phyloP scores from a whole-genome alignment of 1,140 invertebrate species.

The Rhyacophila brunnea region DNA sequence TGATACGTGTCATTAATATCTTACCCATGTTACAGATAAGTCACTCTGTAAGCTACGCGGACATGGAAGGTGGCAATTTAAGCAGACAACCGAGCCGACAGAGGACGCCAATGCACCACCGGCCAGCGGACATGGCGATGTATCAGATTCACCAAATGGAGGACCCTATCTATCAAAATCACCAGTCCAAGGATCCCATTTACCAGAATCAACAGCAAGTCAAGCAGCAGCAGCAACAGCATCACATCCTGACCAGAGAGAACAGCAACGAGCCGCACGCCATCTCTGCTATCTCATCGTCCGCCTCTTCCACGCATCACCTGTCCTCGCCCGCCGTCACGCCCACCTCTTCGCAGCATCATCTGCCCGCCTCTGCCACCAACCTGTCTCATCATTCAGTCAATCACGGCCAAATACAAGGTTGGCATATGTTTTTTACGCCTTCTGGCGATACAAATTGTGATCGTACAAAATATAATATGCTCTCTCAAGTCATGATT shows the following conservation, averaged over 20 bases:
- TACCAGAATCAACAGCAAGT: constrained; percentile 55
- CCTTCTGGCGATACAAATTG: no score
- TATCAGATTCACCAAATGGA: constrained; percentile 38
- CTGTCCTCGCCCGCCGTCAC: constrained; percentile 19
- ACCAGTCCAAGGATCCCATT: constrained; percentile 51
- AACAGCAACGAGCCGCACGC: constrained; percentile 27
- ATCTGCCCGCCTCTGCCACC: constrained; percentile 12
- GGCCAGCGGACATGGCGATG: background rate
- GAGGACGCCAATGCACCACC: constrained; percentile 21
- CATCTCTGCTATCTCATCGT: background rate
- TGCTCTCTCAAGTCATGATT: no score
- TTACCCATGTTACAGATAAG: constrained; percentile 19
- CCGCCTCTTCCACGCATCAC: constrained; percentile 16
- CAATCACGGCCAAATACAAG: constrained; percentile 29
- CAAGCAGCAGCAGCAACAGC: constrained; percentile 26
- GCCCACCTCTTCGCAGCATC: constrained; percentile 23
- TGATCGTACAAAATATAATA: no score
- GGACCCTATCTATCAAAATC: constrained; percentile 55
- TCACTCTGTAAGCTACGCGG: constrained; percentile 22
- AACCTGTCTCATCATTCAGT: constrained; percentile 20
- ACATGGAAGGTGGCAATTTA: constrained; percentile 46
- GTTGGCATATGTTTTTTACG: no score
- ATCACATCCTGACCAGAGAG: constrained; percentile 27
- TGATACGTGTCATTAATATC: no score
- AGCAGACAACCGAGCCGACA: constrained; percentile 47